Conservation (phyloP, 2,797 vertebrate species). For the Acrossocheilus fasciatus region DNA sequence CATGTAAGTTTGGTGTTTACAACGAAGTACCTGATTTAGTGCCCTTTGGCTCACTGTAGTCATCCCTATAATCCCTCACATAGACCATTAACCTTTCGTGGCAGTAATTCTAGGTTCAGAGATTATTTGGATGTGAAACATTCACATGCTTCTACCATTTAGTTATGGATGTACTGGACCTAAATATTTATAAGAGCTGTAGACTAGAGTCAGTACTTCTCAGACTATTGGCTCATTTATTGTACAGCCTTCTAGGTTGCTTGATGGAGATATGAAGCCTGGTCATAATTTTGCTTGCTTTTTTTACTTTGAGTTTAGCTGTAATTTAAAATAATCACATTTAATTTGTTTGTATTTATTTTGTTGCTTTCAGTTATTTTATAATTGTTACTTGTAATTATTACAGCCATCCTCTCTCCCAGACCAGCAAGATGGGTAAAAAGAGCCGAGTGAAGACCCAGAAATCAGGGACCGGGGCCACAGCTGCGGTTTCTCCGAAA, state of each 20-base stretch:
- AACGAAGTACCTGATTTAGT: not conserved
- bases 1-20: constrained; percentile 22
- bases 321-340: not conserved
- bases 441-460: constrained; percentile 98
- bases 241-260: not conserved
- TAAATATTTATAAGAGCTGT: constrained; percentile 34
- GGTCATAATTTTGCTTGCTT: not conserved
- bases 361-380: not conserved
- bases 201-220: not conserved
- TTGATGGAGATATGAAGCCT: constrained; percentile 22
- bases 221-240: not conserved
- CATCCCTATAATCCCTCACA: not conserved
- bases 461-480: constrained; percentile 90
- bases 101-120: constrained; percentile 1
- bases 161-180: not conserved
- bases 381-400: not conserved
- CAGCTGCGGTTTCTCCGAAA: constrained; percentile 87
- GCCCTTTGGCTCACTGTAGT: not conserved
- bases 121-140: constrained; percentile 35
- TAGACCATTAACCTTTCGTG: constrained; percentile 12
- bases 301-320: not conserved
- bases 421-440: constrained; percentile 90
- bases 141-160: constrained; percentile 19
- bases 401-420: constrained; percentile 44
- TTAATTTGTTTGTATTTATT: not conserved